Conservation (phyloP, 2,113 vertebrate genomes). For the Bubo bubo region DNA sequence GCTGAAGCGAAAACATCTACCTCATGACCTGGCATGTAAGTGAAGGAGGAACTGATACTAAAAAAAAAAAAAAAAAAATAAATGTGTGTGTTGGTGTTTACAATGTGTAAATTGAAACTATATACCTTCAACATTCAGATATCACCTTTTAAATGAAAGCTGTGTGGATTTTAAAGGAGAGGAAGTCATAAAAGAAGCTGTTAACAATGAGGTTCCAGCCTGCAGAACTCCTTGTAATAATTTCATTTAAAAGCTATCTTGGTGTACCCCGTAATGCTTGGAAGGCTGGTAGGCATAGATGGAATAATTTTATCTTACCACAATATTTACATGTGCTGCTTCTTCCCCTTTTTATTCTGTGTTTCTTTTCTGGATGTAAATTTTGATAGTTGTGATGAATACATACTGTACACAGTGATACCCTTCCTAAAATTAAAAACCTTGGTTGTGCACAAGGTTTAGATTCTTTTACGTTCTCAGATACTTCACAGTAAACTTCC, state of each 20-base stretch:
- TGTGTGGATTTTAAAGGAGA: constrained; percentile 30
- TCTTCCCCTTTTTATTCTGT: neutral
- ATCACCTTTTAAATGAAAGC: constrained; percentile 13
- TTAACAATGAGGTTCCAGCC: constrained; percentile 4
- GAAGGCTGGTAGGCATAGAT: neutral
- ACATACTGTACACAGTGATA: neutral
- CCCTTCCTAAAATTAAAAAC: constrained; percentile 1
- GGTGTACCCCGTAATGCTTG: neutral
- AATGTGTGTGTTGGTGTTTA: constrained; percentile 24
- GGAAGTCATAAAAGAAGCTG: constrained; percentile 38
- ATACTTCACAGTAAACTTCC: neutral
- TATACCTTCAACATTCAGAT: neutral
- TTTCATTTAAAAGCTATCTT: neutral
- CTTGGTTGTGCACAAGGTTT: neutral
- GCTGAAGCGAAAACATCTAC: constrained; percentile 59
- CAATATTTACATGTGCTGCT: neutral
- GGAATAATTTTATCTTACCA: neutral
- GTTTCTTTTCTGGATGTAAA: neutral
- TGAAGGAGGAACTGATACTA: constrained; percentile 42
- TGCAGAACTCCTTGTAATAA: neutral
- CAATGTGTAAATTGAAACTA: constrained; percentile 16
- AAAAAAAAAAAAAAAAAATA: neutral
- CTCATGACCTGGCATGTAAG: constrained; percentile 66
- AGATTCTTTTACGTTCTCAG: neutral
- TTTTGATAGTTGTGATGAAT: neutral